Percentiles rank a stretch among this genome's conserved stretches.
Evolutionary conservation across 2,888 invertebrate species (phyloP).

Genomic region (Willowsia nigromaculata): DNA sequence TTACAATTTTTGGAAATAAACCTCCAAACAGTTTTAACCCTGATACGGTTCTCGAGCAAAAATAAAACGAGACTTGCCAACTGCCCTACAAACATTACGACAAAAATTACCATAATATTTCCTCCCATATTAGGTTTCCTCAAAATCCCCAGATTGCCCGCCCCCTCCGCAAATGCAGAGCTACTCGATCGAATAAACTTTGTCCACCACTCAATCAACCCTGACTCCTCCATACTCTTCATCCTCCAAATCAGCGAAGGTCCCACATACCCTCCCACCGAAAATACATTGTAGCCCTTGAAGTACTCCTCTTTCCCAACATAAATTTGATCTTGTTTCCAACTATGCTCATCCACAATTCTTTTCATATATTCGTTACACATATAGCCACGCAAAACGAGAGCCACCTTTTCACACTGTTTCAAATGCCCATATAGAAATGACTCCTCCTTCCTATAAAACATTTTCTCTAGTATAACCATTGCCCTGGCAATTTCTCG

Average conservation of each 20-base stretch:
- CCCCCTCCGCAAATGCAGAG: background rate
- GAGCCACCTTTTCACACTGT: background rate
- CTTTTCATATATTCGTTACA: background rate
- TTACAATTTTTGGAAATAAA: too few species aligned
- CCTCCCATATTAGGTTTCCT: background rate
- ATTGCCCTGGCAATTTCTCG: background rate
- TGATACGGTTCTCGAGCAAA: background rate
- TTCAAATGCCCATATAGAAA: background rate
- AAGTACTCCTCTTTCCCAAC: background rate
- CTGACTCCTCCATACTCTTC: background rate
- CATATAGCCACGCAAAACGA: background rate
- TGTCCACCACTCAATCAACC: background rate
- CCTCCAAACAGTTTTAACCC: too few species aligned
- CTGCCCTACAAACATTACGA: background rate
- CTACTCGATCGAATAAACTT: background rate
- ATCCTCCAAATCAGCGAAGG: background rate
- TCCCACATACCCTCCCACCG: background rate
- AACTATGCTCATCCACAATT: background rate
- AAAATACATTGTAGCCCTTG: background rate
- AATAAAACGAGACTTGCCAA: background rate
- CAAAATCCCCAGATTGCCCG: background rate
- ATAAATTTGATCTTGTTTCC: background rate
- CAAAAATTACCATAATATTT: background rate
- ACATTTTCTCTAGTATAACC: background rate
- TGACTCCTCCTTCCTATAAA: background rate